Evolutionary conservation across 2,113 vertebrate species (phyloP).

Genomic region (Oncorhynchus tshawytscha): DNA sequence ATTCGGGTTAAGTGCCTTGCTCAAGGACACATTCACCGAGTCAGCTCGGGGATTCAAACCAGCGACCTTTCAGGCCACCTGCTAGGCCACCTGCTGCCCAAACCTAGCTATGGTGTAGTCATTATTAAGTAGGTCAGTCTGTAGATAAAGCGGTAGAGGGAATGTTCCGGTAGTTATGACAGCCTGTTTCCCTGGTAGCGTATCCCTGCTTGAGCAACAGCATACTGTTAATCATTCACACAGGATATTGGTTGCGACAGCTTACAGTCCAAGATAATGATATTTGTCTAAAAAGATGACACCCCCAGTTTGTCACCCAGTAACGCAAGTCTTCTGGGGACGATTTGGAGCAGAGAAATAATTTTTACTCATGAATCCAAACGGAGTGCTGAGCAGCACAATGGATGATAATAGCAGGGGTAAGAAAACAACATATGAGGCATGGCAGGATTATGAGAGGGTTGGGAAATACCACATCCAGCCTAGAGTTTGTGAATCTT

Average conservation of each 20-base stretch:
- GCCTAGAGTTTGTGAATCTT: no score
- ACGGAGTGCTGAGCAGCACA: conserved; percentile 14
- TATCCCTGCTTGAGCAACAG: conserved; percentile 25
- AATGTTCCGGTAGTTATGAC: conserved; percentile 24
- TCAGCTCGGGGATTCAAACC: no score
- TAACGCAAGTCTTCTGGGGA: conserved; percentile 21
- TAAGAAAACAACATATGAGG: background rate
- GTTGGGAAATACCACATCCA: background rate
- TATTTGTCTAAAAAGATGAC: conserved; percentile 41
- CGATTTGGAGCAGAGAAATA: conserved; percentile 18
- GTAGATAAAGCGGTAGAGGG: conserved; percentile 17
- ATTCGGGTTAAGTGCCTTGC: no score
- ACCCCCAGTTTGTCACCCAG: conserved; percentile 36
- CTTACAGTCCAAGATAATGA: conserved; percentile 36
- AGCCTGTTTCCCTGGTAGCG: conserved; percentile 16
- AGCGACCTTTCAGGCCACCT: no score
- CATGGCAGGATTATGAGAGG: background rate
- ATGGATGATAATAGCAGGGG: background rate
- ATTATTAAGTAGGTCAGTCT: conserved; percentile 41
- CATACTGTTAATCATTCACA: conserved; percentile 32
- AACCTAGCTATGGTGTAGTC: conserved; percentile 17
- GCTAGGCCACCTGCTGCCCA: no score
- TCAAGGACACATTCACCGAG: no score
- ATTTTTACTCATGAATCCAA: conserved; percentile 13
- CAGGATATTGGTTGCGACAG: conserved; percentile 23